Conservation (phyloP, 2,113 vertebrate genomes). For the Cyprinodon tularosa region DNA sequence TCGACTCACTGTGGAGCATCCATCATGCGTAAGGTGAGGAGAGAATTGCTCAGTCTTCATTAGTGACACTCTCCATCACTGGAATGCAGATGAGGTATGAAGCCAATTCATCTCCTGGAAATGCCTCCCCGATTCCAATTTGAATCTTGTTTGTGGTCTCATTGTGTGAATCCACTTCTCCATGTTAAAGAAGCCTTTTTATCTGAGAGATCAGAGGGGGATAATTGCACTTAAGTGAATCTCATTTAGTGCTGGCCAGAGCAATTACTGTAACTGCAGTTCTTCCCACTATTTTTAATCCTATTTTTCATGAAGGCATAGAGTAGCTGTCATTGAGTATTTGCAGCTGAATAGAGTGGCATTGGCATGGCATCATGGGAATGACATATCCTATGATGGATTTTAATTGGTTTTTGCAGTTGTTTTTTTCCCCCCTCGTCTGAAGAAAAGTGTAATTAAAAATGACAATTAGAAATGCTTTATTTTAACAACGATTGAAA, state of each 20-base stretch:
- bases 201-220: constrained; percentile 78
- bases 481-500: constrained; percentile 71
- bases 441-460: constrained; percentile 68
- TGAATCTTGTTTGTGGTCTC: constrained; percentile 80
- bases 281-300: constrained; percentile 66
- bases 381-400: constrained; percentile 66
- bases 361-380: constrained; percentile 71
- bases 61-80: constrained; percentile 70
- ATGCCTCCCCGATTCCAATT: constrained; percentile 79
- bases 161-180: constrained; percentile 76
- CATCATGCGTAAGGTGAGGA: constrained; percentile 51
- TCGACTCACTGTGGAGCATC: constrained; percentile 51
- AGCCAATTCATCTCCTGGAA: constrained; percentile 75
- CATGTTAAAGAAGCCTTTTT: constrained; percentile 78
- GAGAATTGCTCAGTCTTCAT: constrained; percentile 73
- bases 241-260: constrained; percentile 79
- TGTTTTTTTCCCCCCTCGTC: constrained; percentile 42
- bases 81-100: constrained; percentile 80
- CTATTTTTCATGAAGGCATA: constrained; percentile 28
- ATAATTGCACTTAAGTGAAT: constrained; percentile 83
- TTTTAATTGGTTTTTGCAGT: constrained; percentile 73
- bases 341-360: constrained; percentile 73
- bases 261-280: constrained; percentile 81
- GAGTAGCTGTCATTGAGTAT: constrained; percentile 72
- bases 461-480: constrained; percentile 70